Percentiles rank a stretch among this genome's conserved stretches.
phyloP scores from a whole-genome alignment of 2,113 vertebrate genomes.

The Ardeotis arabs region DNA sequence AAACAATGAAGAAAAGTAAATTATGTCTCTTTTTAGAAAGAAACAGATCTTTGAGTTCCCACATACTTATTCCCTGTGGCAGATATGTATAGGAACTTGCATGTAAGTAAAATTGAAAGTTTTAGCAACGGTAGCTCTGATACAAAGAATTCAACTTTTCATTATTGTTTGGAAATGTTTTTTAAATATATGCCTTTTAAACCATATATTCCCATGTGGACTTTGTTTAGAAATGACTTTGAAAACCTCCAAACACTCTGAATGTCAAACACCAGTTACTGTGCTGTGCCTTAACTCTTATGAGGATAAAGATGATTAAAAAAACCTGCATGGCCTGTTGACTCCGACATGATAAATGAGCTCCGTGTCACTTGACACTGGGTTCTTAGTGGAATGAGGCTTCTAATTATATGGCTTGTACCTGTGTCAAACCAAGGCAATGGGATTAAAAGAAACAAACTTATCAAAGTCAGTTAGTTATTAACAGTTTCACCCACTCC shows the following conservation, averaged over 20 bases:
- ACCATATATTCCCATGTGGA: background rate
- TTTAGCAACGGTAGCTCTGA: background rate
- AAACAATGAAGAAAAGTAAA: background rate
- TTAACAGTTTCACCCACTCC: background rate
- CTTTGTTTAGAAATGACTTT: background rate
- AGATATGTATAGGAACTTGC: background rate
- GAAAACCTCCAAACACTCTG: background rate
- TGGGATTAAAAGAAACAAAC: conserved; percentile 16
- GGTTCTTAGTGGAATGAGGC: background rate
- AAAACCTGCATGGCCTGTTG: background rate
- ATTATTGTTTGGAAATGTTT: background rate
- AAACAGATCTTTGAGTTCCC: background rate
- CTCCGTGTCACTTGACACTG: background rate
- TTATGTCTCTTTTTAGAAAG: background rate
- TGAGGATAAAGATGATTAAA: background rate
- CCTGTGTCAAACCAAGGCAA: background rate
- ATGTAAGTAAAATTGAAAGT: background rate
- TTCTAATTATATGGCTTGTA: conserved; percentile 1
- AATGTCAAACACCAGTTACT: background rate
- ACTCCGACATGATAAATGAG: background rate
- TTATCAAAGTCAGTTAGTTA: background rate
- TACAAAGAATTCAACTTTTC: background rate
- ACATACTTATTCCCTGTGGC: background rate
- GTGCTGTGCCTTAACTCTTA: background rate
- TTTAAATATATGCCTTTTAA: background rate